Percentiles rank a stretch among this genome's conserved stretches.
Conservation (phyloP, 2,888 invertebrate species). For the Scelioninae gen. 1 region DNA sequence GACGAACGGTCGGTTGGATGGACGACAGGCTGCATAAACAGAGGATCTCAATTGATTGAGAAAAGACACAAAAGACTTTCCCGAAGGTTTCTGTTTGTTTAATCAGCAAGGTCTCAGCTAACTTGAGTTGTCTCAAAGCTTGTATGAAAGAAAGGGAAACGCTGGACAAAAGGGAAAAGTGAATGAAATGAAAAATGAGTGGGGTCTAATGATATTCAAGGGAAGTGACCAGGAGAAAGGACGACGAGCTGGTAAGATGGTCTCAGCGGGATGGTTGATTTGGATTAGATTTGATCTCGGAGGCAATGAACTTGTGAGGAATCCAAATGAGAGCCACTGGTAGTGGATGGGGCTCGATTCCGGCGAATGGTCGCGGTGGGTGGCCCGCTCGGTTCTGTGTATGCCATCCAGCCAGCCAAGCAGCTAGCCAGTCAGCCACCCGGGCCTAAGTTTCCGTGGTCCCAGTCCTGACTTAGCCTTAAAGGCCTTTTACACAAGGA, state of each 20-base stretch:
- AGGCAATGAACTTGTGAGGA: constrained; percentile 60
- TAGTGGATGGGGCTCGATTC: constrained; percentile 83
- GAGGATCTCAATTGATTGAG: constrained; percentile 80
- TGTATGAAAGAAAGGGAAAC: neutral
- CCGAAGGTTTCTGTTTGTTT: constrained; percentile 12
- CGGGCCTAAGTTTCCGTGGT: no score
- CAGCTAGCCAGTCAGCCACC: no score
- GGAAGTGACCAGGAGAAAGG: neutral
- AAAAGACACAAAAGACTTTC: constrained; percentile 23
- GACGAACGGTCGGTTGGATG: constrained; percentile 78
- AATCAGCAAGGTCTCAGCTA: neutral
- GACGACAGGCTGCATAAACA: constrained; percentile 79
- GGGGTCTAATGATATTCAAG: constrained; percentile 5
- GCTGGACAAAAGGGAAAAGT: constrained; percentile 20
- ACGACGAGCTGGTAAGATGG: no score
- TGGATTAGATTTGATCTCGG: constrained; percentile 46
- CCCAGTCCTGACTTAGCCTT: no score
- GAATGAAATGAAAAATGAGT: constrained; percentile 16
- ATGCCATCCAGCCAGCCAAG: no score
- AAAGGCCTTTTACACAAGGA: no score
- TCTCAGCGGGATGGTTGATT: constrained; percentile 15
- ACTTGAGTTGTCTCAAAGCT: no score
- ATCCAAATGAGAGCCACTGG: constrained; percentile 79
- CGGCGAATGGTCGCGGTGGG: constrained; percentile 85
- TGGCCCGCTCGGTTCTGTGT: constrained; percentile 84